Evolutionary conservation across 2,888 invertebrate genomes (phyloP).

Genomic region (Dryomyza anilis): DNA sequence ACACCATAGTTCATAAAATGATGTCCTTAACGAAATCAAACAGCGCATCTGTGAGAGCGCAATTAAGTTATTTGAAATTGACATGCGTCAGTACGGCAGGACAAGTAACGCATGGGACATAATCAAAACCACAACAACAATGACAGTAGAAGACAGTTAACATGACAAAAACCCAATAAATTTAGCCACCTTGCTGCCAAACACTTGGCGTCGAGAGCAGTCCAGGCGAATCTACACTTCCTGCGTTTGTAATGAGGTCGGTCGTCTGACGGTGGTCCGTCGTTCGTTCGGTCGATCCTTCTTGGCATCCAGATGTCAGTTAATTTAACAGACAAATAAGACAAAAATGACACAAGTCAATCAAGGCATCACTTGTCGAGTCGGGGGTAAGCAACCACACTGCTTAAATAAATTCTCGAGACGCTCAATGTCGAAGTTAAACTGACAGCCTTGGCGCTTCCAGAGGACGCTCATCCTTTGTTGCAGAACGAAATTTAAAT

Average conservation of each 20-base stretch:
- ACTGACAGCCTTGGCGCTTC: conserved; percentile 7
- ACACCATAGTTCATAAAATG: no score
- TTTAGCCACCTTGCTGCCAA: not conserved
- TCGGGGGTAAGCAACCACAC: not conserved
- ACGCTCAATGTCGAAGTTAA: conserved; percentile 18
- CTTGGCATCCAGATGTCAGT: conserved; percentile 11
- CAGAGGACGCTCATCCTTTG: not conserved
- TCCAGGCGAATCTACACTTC: not conserved
- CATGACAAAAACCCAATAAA: conserved; percentile 11
- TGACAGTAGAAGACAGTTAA: not conserved
- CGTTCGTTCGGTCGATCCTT: not conserved
- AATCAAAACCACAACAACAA: not conserved
- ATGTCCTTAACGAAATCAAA: no score
- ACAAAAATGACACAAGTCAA: conserved; percentile 60
- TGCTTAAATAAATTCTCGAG: conserved; percentile 44
- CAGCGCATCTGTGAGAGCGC: not conserved
- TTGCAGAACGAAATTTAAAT: conserved; percentile 27
- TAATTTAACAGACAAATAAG: conserved; percentile 55
- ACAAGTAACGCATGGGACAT: not conserved
- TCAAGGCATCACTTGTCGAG: conserved; percentile 44
- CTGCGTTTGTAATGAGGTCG: not conserved
- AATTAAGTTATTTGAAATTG: conserved; percentile 14
- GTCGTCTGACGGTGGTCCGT: not conserved
- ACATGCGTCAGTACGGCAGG: not conserved
- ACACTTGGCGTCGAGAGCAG: not conserved